phyloP scores from a whole-genome alignment of 2,113 vertebrate genomes.

The Phocoena sinus region DNA sequence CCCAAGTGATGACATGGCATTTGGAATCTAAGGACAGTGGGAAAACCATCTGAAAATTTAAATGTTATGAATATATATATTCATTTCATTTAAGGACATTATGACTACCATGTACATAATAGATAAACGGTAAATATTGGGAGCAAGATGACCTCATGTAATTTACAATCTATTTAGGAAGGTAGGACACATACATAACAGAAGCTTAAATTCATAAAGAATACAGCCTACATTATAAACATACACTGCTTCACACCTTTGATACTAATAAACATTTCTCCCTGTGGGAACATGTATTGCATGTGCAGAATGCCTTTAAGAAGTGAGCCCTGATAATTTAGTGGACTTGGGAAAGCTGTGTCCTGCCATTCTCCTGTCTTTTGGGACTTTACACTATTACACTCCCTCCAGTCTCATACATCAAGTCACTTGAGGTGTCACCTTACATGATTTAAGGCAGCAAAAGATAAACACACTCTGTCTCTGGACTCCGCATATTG shows the following conservation, averaged over 20 bases:
- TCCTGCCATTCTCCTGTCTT: background rate
- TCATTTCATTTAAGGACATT: background rate
- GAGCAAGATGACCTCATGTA: background rate
- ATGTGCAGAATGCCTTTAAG: background rate
- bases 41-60: background rate
- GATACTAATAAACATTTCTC: background rate
- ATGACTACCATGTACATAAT: background rate
- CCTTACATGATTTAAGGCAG: constrained; percentile 18
- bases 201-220: background rate
- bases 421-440: constrained; percentile 1
- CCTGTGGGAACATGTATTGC: background rate
- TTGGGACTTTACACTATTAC: background rate
- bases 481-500: background rate
- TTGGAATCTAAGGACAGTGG: background rate
- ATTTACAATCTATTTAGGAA: background rate
- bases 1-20: background rate
- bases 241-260: background rate
- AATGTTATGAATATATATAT: background rate
- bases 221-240: background rate
- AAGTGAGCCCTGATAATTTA: background rate
- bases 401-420: background rate
- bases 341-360: background rate
- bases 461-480: background rate
- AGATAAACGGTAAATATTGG: background rate
- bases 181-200: background rate